Conservation (phyloP, 2,888 invertebrate genomes). For the Drosophila flavopinicola region DNA sequence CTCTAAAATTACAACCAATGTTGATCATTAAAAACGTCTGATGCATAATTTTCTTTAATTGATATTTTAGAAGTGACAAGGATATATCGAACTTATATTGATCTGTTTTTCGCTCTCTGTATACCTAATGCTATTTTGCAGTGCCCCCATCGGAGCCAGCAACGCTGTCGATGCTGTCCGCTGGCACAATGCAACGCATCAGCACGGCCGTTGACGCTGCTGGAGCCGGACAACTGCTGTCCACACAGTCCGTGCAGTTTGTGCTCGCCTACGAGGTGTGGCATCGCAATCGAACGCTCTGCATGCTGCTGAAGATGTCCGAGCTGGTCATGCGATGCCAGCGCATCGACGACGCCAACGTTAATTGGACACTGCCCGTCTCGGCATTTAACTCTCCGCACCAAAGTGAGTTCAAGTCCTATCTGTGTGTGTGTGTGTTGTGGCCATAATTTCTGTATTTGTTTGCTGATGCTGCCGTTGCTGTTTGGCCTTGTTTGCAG, state of each 20-base stretch:
- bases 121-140: conserved; percentile 75
- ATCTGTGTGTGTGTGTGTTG: neutral
- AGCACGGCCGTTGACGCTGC: conserved; percentile 69
- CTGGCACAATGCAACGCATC: conserved; percentile 87
- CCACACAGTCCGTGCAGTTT: conserved; percentile 63
- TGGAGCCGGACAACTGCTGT: conserved; percentile 83
- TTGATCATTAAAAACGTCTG: too few relatives aligned
- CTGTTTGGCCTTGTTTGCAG: conserved; percentile 83
- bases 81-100: too few relatives aligned
- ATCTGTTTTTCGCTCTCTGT: too few relatives aligned
- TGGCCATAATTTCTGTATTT: conserved; percentile 40
- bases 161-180: conserved; percentile 89
- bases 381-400: conserved; percentile 88
- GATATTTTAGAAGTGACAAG: too few relatives aligned
- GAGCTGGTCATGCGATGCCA: conserved; percentile 87
- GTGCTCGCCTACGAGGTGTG: conserved; percentile 87
- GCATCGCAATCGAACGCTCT: conserved; percentile 88
- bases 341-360: conserved; percentile 87
- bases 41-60: too few relatives aligned
- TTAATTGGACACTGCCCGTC: conserved; percentile 86
- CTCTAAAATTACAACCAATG: too few relatives aligned
- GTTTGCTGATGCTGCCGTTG: conserved; percentile 21
- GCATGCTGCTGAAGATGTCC: conserved; percentile 88
- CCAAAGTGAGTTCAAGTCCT: conserved; percentile 85
- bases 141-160: conserved; percentile 88